Percentiles rank a stretch among this genome's conserved stretches.
These are phyloP conservation scores for Platichthys stellatus DNA, from an alignment of 2,113 vertebrate species.

Conservation along the genomic window DNA sequence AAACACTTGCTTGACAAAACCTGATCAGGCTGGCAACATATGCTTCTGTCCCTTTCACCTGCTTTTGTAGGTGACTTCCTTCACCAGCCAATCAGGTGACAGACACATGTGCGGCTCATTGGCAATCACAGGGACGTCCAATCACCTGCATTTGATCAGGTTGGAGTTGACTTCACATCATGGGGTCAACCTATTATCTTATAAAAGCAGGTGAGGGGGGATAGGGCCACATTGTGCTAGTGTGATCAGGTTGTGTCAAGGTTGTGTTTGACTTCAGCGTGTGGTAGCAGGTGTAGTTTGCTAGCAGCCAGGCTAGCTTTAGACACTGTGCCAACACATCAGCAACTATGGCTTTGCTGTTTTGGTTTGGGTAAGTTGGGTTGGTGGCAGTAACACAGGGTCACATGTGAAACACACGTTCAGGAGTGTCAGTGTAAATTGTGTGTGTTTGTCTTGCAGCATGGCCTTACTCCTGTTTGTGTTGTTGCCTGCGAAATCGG, in stretches of 20 bases:
- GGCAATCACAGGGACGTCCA: background rate
- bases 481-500: background rate
- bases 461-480: constrained; percentile 31
- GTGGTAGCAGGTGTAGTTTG: constrained; percentile 56
- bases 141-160: constrained; percentile 10
- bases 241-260: background rate
- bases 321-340: constrained; percentile 56
- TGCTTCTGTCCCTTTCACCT: accelerated
- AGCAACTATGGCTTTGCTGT: constrained; percentile 50
- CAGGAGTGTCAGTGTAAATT: background rate
- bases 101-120: background rate
- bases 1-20: background rate
- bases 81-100: background rate
- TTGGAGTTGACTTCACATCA: background rate
- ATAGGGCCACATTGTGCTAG: accelerated
- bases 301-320: constrained; percentile 39
- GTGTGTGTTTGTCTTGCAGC: constrained; percentile 39
- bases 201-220: constrained; percentile 25
- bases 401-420: no score
- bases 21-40: background rate
- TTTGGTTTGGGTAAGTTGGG: constrained; percentile 10
- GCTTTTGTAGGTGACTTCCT: constrained; percentile 25
- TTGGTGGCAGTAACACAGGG: background rate
- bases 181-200: accelerated
- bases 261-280: background rate